Conservation (phyloP, 2,888 invertebrate species). For the Meta bourneti region DNA sequence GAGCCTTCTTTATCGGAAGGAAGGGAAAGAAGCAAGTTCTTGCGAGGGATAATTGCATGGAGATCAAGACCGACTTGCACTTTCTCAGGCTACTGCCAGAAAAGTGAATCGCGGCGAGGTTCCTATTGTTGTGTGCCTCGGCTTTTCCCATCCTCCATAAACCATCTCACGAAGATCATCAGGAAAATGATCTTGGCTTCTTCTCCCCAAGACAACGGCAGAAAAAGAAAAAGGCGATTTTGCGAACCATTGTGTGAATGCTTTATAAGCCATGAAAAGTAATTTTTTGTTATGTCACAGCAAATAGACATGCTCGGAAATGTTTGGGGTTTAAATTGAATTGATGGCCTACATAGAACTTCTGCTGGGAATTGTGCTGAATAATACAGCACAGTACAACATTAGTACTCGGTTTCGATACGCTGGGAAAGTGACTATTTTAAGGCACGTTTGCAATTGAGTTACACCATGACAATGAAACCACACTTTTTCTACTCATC, state of each 20-base stretch:
- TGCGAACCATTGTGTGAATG: constrained; percentile 10
- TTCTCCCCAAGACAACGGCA: neutral
- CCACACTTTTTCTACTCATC: no score
- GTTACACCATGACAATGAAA: no score
- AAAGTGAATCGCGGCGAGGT: neutral
- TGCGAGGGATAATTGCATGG: constrained; percentile 8
- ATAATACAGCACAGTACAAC: no score
- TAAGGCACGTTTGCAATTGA: no score
- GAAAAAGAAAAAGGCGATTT: constrained; percentile 6
- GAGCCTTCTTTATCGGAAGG: constrained; percentile 13
- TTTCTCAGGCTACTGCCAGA: constrained; percentile 33
- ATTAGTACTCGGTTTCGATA: no score
- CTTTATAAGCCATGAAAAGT: neutral
- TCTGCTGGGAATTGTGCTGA: no score
- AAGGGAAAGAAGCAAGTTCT: neutral
- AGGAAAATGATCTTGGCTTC: constrained; percentile 12
- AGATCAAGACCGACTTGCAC: constrained; percentile 31
- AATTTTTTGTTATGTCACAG: constrained; percentile 2
- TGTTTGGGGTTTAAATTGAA: neutral
- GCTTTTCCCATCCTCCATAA: neutral
- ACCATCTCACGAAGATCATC: constrained; percentile 60
- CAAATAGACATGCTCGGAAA: neutral
- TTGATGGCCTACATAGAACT: no score
- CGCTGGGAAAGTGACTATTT: no score
- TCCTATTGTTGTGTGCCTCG: constrained; percentile 28